phyloP scores from a whole-genome alignment of 2,113 vertebrate species.

The Casuarius casuarius region DNA sequence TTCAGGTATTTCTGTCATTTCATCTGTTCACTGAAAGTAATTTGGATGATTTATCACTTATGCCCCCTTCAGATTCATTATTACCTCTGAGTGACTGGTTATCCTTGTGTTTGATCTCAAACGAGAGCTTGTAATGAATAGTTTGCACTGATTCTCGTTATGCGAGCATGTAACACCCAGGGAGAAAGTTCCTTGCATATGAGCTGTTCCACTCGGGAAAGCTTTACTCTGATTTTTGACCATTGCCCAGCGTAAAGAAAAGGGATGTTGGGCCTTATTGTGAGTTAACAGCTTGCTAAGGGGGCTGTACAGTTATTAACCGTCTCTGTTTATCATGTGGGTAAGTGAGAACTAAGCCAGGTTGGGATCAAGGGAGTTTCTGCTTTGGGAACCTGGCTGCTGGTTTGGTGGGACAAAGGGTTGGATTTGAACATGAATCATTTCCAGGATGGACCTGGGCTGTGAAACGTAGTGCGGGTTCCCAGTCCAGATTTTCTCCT shows the following conservation, averaged over 20 bases:
- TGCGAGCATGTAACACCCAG: not conserved
- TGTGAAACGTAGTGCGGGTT: not conserved
- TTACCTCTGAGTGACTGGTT: slow-evolving; percentile 16
- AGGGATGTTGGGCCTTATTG: not conserved
- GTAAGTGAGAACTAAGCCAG: not conserved
- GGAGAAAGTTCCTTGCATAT: not conserved
- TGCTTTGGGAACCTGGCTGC: not conserved
- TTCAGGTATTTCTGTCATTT: slow-evolving; percentile 31
- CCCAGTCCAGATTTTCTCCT: not conserved
- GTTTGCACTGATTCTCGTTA: not conserved
- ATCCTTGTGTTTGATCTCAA: slow-evolving; percentile 3
- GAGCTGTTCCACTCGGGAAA: not conserved
- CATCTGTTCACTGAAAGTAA: slow-evolving; percentile 8
- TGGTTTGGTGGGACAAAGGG: not conserved
- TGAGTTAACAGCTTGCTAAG: not conserved
- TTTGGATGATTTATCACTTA: slow-evolving; percentile 31
- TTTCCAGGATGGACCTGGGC: not conserved
- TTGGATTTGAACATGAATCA: not conserved
- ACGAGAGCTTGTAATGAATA: not conserved
- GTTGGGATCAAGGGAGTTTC: not conserved
- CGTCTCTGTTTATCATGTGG: not conserved
- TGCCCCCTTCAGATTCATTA: not conserved
- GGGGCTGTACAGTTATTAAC: not conserved
- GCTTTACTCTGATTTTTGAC: not conserved
- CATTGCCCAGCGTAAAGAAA: not conserved